phyloP scores from a whole-genome alignment of 2,888 invertebrate genomes.

The Monochamus alternatus region DNA sequence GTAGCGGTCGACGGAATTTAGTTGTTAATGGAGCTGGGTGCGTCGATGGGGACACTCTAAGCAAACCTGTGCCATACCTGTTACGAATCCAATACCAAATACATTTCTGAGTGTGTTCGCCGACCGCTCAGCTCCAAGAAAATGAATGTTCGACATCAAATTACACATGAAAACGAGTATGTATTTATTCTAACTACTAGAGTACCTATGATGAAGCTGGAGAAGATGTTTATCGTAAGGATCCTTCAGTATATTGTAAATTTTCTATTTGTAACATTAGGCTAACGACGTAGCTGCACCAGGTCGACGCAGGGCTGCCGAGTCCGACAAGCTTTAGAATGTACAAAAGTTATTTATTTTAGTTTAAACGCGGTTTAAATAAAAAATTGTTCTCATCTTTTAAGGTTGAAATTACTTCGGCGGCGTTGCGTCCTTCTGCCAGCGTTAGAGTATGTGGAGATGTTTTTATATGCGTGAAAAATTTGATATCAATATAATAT shows the following conservation, averaged over 20 bases:
- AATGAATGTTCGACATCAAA: conserved; percentile 46
- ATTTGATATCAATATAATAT: conserved; percentile 70
- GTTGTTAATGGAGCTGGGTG: conserved; percentile 47
- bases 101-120: conserved; percentile 35
- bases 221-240: conserved; percentile 65
- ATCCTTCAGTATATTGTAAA: conserved; percentile 67
- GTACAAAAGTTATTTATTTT: conserved; percentile 57
- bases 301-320: conserved; percentile 25
- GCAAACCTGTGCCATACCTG: conserved; percentile 57
- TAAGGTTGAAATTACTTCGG: conserved; percentile 46
- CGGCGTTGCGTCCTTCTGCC: conserved; percentile 50
- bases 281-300: conserved; percentile 57
- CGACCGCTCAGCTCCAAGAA: conserved; percentile 38
- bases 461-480: conserved; percentile 70
- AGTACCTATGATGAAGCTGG: conserved; percentile 70
- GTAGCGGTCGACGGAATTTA: conserved; percentile 34
- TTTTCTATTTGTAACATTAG: conserved; percentile 70
- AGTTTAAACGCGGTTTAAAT: conserved; percentile 39
- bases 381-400: conserved; percentile 50
- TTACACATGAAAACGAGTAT: conserved; percentile 56
- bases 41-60: conserved; percentile 38
- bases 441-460: conserved; percentile 65
- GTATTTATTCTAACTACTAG: conserved; percentile 68
- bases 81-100: conserved; percentile 56
- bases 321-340: conserved; percentile 49